Evolutionary conservation across 1,140 invertebrate genomes (phyloP), one percentile per base, ranked within the genome.

Genomic region (Dreissena rostriformis): DNA sequence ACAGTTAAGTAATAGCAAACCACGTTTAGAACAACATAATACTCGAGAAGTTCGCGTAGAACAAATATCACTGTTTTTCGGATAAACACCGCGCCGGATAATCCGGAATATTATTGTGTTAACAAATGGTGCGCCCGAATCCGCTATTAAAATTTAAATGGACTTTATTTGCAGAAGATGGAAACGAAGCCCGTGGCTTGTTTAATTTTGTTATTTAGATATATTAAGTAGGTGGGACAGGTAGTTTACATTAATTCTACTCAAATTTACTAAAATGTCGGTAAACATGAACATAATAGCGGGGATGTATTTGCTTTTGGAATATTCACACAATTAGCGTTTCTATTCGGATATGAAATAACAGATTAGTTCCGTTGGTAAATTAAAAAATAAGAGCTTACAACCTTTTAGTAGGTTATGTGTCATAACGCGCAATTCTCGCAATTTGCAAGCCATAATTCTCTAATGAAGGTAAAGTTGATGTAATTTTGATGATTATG

Each of bases 121-220:
- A 19, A 61, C 57, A 61, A 61, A 61, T 61, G 57, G 57, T 24
- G 57, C 22, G 17, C 57, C 17, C 17, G 22, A 61, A 61, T 61
- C 57, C 17, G 17, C 57, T n/a, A 61, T 19, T 5, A 29, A 19
- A 8, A 15, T 24, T 11, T 61, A 26, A 81, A 73, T 73, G 73
- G 70, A 7, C 22, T 51, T 11, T 81, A 49, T 81, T 81, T 71
- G 71, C 55, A 28, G 14, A 79, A 57, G 39, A 22, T 5, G 11
- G 19, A 28, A 71, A 49, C 19, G n/a, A 19, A 61, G 79, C 79
- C 73, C 73, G 55, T 29, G 17, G n/a, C 8, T 14, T 81, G 79
- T 81, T 81, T 81, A 81, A 81, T 81, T 81, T 81, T 81, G 79
- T 81, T 81, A 81, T 81, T 72, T 81, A 81, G 53, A 81, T 71